These are phyloP conservation scores for Heloderma charlesbogerti DNA, from an alignment of 2,113 vertebrate genomes.

Conservation along the genomic window DNA sequence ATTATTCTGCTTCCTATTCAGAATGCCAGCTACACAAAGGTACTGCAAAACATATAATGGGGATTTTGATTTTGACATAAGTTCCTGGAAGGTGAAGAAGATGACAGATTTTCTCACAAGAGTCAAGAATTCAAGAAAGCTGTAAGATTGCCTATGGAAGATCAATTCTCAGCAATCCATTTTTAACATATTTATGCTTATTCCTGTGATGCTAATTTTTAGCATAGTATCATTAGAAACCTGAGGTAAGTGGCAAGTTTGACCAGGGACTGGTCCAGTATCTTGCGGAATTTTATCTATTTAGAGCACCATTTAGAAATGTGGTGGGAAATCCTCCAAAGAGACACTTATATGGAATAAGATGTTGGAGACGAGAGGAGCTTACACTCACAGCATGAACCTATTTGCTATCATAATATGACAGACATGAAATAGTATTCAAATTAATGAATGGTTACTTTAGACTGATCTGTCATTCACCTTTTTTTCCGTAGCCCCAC, in stretches of 20 bases:
- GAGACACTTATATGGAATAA: background rate
- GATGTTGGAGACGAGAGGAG: background rate
- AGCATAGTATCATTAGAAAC: background rate
- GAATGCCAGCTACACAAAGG: background rate
- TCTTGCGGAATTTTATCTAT: background rate
- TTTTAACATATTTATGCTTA: slow-evolving; percentile 16
- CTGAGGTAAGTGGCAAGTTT: slow-evolving; percentile 22
- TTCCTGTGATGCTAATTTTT: slow-evolving; percentile 2
- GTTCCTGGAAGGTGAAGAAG: background rate
- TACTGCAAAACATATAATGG: background rate
- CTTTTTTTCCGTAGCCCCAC: background rate
- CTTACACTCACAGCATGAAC: background rate
- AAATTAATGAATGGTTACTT: slow-evolving; percentile 53
- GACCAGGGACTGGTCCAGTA: background rate
- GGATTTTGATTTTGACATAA: background rate
- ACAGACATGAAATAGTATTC: slow-evolving; percentile 32
- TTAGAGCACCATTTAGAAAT: background rate
- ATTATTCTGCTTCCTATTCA: background rate
- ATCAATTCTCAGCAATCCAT: background rate
- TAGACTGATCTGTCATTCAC: slow-evolving; percentile 46
- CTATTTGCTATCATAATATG: slow-evolving; percentile 26
- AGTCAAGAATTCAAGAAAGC: background rate
- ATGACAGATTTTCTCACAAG: background rate
- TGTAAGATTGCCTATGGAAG: slow-evolving; percentile 2
- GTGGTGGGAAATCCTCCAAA: background rate